Percentiles rank a stretch among this genome's conserved stretches.
Conservation (phyloP, 1,140 invertebrate genomes). For the Diabrotica undecimpunctata region DNA sequence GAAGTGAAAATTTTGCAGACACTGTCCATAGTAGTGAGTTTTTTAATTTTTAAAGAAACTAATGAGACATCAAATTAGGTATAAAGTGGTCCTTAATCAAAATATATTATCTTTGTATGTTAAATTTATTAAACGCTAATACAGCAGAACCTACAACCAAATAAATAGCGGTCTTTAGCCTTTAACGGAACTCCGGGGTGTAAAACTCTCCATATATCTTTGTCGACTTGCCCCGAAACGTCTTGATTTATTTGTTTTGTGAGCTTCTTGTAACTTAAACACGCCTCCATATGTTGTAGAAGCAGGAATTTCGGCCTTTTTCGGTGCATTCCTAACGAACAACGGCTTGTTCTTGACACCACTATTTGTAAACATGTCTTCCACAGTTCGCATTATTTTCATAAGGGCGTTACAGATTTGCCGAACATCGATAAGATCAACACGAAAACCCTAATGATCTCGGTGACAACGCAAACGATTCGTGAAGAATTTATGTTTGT, state of each 20-base stretch:
- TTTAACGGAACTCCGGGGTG: background rate
- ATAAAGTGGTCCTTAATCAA: too few relatives aligned
- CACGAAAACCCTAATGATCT: too few relatives aligned
- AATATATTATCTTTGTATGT: too few relatives aligned
- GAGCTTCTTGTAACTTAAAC: background rate
- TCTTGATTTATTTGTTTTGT: background rate
- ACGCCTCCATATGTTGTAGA: background rate
- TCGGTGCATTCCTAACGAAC: background rate
- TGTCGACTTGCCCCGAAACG: background rate
- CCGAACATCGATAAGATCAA: background rate
- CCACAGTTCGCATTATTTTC: too few relatives aligned
- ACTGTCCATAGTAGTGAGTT: too few relatives aligned
- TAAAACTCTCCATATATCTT: background rate
- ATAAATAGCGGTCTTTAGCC: background rate
- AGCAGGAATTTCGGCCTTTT: background rate
- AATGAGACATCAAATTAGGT: too few relatives aligned
- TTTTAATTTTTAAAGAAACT: too few relatives aligned
- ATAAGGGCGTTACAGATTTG: background rate
- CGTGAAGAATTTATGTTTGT: too few relatives aligned
- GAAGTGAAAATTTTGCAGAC: too few relatives aligned
- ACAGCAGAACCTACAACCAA: too few relatives aligned
- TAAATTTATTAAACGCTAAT: too few relatives aligned
- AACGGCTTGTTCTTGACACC: background rate
- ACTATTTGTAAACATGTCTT: conserved; percentile 3
- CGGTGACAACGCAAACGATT: too few relatives aligned